Percentiles rank a stretch among this genome's conserved stretches.
These are phyloP conservation scores for Pitta sordida DNA, from an alignment of 2,113 vertebrate species.

Conservation along the genomic window DNA sequence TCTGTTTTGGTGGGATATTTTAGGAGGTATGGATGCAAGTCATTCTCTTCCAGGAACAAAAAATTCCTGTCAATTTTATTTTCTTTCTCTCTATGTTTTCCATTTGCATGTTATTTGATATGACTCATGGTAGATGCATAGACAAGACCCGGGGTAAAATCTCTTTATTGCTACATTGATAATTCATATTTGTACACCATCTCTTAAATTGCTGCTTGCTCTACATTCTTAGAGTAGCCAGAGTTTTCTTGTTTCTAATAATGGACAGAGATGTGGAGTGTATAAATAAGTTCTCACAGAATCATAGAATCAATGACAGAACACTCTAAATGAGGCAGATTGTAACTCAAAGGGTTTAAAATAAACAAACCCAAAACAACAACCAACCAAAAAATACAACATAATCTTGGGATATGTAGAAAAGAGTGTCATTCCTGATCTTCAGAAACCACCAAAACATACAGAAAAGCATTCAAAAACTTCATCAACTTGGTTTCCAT, in stretches of 20 bases:
- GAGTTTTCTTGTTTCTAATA: neutral
- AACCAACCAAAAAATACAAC: too few relatives aligned
- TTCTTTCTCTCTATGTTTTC: accelerated
- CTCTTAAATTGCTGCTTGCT: neutral
- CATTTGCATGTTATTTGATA: neutral
- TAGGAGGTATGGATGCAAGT: neutral
- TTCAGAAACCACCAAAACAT: neutral
- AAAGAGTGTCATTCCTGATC: neutral
- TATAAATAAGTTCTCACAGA: neutral
- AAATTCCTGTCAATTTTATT: accelerated
- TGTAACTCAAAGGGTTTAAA: neutral
- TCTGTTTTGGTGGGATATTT: neutral
- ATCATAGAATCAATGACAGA: neutral
- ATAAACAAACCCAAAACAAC: neutral
- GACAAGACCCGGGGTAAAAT: neutral
- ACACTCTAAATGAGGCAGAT: neutral
- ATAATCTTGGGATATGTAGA: neutral
- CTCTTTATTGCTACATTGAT: neutral
- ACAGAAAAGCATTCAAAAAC: neutral
- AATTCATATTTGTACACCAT: neutral
- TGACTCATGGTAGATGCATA: neutral
- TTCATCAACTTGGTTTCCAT: neutral
- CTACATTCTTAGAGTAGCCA: neutral
- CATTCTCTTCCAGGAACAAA: neutral
- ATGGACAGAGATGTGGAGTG: neutral